phyloP scores from a whole-genome alignment of 2,888 invertebrate genomes.

The Dione vanillae region DNA sequence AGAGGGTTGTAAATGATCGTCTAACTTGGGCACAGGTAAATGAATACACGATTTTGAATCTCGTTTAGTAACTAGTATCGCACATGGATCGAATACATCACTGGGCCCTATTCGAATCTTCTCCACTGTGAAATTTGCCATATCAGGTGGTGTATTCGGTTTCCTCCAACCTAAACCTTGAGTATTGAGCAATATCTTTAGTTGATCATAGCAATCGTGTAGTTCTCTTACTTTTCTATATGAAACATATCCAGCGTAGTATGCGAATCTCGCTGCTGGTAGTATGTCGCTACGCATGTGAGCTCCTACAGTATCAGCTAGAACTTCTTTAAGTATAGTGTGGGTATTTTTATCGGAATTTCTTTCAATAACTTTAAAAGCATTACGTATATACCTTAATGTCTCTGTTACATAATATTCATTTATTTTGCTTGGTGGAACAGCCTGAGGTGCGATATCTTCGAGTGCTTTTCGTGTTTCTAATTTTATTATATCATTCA shows the following conservation, averaged over 20 bases:
- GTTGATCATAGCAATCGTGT: constrained; percentile 63
- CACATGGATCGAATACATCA: constrained; percentile 64
- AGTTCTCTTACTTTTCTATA: constrained; percentile 62
- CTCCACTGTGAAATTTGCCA: constrained; percentile 70
- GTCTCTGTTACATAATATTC: constrained; percentile 60
- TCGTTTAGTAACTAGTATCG: constrained; percentile 62
- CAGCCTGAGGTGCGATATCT: constrained; percentile 57
- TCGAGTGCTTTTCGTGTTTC: constrained; percentile 69
- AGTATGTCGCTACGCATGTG: constrained; percentile 68
- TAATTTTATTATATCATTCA: constrained; percentile 67
- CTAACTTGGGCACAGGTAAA: constrained; percentile 67
- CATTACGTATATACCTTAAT: constrained; percentile 62
- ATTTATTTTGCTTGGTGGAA: constrained; percentile 64
- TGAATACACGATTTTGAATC: constrained; percentile 71
- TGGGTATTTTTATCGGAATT: constrained; percentile 52
- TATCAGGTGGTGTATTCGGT: constrained; percentile 58
- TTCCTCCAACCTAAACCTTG: constrained; percentile 71
- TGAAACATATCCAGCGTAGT: constrained; percentile 75
- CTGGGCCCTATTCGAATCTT: constrained; percentile 67
- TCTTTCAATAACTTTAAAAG: constrained; percentile 55
- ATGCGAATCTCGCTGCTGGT: constrained; percentile 71
- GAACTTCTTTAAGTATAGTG: constrained; percentile 61
- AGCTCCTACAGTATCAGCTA: constrained; percentile 73
- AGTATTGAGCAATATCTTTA: constrained; percentile 67
- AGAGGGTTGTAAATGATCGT: constrained; percentile 61